Percentiles rank a stretch among this genome's conserved stretches.
phyloP scores from a whole-genome alignment of 1,140 invertebrate species.

The Apocrypta bakeri region DNA sequence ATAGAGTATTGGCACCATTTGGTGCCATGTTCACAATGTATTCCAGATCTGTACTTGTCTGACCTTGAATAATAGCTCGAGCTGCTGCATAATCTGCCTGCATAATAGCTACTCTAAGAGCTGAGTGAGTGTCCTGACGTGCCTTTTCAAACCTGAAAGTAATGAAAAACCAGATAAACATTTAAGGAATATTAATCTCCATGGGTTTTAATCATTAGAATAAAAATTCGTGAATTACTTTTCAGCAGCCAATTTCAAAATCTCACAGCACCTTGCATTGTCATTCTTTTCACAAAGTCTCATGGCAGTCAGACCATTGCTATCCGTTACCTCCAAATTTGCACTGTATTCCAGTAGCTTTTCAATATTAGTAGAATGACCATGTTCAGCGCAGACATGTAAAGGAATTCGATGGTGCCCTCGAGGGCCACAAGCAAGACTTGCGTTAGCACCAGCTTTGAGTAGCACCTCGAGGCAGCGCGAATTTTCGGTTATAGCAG shows the following conservation, averaged over 20 bases:
- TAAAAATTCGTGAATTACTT: constrained; percentile 52
- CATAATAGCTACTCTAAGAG: constrained; percentile 82
- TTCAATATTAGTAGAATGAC: constrained; percentile 82
- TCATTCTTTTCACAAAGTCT: constrained; percentile 85
- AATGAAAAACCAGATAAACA: neutral
- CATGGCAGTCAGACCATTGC: constrained; percentile 81
- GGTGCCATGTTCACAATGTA: constrained; percentile 89
- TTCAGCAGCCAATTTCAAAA: constrained; percentile 83
- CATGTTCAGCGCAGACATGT: constrained; percentile 88
- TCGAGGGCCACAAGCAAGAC: constrained; percentile 80
- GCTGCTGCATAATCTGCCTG: constrained; percentile 81
- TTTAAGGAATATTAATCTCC: neutral
- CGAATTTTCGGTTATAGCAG: constrained; percentile 90
- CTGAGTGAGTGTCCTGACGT: constrained; percentile 80
- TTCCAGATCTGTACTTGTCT: constrained; percentile 78
- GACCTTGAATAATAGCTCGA: constrained; percentile 78
- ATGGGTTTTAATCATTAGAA: constrained; percentile 57
- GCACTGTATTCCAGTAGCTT: constrained; percentile 82
- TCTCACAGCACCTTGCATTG: constrained; percentile 79
- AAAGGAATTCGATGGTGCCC: constrained; percentile 83
- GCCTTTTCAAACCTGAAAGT: constrained; percentile 77
- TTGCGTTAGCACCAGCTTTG: constrained; percentile 83
- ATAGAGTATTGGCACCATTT: constrained; percentile 87
- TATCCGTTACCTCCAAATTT: constrained; percentile 79
- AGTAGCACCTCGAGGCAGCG: constrained; percentile 85